phyloP scores from a whole-genome alignment of 2,113 vertebrate genomes.

The Cranoglanis bouderius region DNA sequence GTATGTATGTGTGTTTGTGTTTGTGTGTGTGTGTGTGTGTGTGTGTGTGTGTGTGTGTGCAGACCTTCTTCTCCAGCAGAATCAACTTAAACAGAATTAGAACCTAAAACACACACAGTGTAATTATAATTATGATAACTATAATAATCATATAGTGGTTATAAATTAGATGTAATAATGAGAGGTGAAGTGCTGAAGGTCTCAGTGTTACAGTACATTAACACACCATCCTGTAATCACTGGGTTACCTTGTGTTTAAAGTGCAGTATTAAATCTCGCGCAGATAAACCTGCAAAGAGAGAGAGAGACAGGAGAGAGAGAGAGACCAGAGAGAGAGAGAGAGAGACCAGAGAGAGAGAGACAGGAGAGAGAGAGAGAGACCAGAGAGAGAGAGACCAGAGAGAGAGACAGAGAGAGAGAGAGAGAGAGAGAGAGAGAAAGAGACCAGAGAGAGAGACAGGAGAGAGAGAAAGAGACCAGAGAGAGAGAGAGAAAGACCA shows the following conservation, averaged over 20 bases:
- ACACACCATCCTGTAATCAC: neutral
- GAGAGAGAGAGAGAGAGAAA: too few relatives aligned
- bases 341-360: too few relatives aligned
- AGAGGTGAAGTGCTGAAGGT: neutral
- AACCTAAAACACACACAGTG: conserved; percentile 71
- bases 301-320: neutral
- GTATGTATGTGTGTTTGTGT: neutral
- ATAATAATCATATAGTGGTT: too few relatives aligned
- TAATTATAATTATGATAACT: neutral
- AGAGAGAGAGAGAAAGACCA: too few relatives aligned
- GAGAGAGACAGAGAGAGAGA: too few relatives aligned
- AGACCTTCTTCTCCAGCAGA: conserved; percentile 97
- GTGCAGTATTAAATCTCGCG: conserved; percentile 94
- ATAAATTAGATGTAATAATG: neutral
- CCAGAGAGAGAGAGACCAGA: too few relatives aligned
- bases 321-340: neutral
- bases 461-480: too few relatives aligned
- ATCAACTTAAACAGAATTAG: conserved; percentile 96
- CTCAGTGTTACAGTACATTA: neutral
- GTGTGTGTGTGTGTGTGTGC: neutral
- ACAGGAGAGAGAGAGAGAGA: too few relatives aligned
- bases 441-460: too few relatives aligned
- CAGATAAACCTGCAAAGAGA: conserved; percentile 83
- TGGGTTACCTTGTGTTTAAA: conserved; percentile 90
- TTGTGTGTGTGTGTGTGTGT: conserved; percentile 4